Base-by-base conservation (phyloP, 2,888 invertebrate genomes). In the Eustalomyia histrio region DNA sequence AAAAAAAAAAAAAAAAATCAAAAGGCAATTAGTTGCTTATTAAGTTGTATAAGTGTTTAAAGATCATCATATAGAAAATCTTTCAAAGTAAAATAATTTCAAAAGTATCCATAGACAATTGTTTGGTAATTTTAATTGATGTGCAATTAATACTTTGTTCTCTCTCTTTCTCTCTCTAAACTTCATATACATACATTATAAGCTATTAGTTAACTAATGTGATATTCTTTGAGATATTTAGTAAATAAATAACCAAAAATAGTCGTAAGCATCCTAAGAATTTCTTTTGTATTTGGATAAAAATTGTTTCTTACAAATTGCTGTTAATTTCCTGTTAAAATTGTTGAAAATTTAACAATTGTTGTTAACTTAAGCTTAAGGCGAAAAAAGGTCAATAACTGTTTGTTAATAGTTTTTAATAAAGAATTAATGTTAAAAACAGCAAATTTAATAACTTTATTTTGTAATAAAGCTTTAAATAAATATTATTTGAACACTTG, bases 11-110 rank as follows among this genome's bases (percentile, higher is more conserved):
- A 43, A 21, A 61, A 84, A 86, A 87, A 88, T 88, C 87, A 88
- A 88, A 88, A 88, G 87, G 88, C 86, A 87, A 88, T 88, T 88
- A 88, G 87, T 84, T 84, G 73, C 64, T 82, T 83, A 83, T 83
- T 83, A 81, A 83, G 83, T 78, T 83, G 72, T 83, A 80, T 47
- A 53, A 53, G 65, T 53, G 50, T 63, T 63, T 63, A 63, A 74
- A 47, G 57, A 58, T 24, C 9, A 43, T 29, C 8, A 29, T 18
- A 9, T 29, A 52, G 29, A 64, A 43, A n/a, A 64, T 39, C 17
- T 75, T 69, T 35, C 35, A 53, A 17, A 10, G 39, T 21, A 9
- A 8, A 39, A n/a, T n/a, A 33, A 58, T 52, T 35, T 63, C n/a
- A 55, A 63, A 6, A 14, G 43, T 14, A 18, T 55, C n/a, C 57